Evolutionary conservation across 1,140 invertebrate genomes (phyloP), one percentile per base, ranked within the genome.

Genomic region (Palaemon carinicauda): DNA sequence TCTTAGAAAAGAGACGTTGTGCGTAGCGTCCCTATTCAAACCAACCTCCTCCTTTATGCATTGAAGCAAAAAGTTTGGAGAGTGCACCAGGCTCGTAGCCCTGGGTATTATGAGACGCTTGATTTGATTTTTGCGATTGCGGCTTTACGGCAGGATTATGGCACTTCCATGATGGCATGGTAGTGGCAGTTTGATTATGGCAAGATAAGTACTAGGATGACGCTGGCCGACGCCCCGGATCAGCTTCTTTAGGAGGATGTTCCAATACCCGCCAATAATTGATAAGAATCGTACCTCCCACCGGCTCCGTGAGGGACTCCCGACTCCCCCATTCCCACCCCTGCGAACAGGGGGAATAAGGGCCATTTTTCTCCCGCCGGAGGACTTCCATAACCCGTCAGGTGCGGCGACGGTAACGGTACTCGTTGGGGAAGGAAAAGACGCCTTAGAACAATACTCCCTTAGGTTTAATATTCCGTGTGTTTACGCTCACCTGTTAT

Each of bases 201-300:
- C 7, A 41, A 12, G 41, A 50, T 24, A 50, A 50, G n/a, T 50
- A 51, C 31, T 17, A 50, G 27, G 15, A 50, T 33, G 79, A 33
- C 56, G 79, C 27, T 21, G 31, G 56, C 56, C n/a, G 56, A 19
- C n/a, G 79, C 21, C 79, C 60, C 50, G 33, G 52, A 51, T 69
- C 81, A 51, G 27, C 24, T 73, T 12, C 81, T 50, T 29, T 83
- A 29, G 74, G 24, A 54, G 73, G 71, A 71, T 54, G 81, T 51
- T 41, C 52, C 81, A 75, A 69, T 69, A 27, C 65, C 65, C 65
- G 29, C 51, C 51, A 65, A 77, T 83, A 83, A 77, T 83, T 75
- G 81, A 83, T 83, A 83, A 69, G 41, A 73, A 77, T 83, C 73
- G 56, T 54, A 65, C n/a, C 51, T 29, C 71, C 65, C 29, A 31